Conservation (phyloP, 2,113 vertebrate species). For the Tetraodon nigroviridis region DNA sequence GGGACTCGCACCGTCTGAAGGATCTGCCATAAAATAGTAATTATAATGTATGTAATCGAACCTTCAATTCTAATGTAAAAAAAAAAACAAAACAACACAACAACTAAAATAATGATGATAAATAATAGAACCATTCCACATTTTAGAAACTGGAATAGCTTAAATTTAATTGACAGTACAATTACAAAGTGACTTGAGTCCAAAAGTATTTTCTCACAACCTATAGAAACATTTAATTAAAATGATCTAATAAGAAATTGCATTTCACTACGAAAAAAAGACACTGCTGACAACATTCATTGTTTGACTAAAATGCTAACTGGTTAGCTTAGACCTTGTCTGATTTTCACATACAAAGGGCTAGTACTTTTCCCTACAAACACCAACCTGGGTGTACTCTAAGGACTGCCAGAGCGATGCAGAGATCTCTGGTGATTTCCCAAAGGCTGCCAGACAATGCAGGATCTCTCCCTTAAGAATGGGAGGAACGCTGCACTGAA, state of each 20-base stretch:
- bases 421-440: slow-evolving; percentile 93
- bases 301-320: background rate
- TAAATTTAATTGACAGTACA: too few species aligned
- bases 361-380: background rate
- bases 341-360: background rate
- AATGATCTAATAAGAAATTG: too few species aligned
- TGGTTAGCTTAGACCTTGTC: background rate
- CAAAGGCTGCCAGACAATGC: slow-evolving; percentile 87
- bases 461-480: slow-evolving; percentile 88
- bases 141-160: too few species aligned
- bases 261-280: too few species aligned
- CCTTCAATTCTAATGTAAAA: background rate
- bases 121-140: background rate
- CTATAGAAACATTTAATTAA: too few species aligned
- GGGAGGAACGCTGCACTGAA: slow-evolving; percentile 93
- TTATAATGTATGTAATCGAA: slow-evolving; percentile 5
- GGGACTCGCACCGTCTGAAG: slow-evolving; percentile 88
- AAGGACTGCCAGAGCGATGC: slow-evolving; percentile 96
- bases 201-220: too few species aligned
- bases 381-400: slow-evolving; percentile 90
- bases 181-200: too few species aligned
- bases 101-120: background rate
- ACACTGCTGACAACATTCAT: too few species aligned
- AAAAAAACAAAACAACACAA: too few species aligned
- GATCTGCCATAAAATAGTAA: slow-evolving; percentile 69